A percentile compares a stretch with the other conserved stretches of the same genome.
Evolutionary conservation across 64 coral and sea anemone species (phyloP).

Genomic region (Porites lutea): DNA sequence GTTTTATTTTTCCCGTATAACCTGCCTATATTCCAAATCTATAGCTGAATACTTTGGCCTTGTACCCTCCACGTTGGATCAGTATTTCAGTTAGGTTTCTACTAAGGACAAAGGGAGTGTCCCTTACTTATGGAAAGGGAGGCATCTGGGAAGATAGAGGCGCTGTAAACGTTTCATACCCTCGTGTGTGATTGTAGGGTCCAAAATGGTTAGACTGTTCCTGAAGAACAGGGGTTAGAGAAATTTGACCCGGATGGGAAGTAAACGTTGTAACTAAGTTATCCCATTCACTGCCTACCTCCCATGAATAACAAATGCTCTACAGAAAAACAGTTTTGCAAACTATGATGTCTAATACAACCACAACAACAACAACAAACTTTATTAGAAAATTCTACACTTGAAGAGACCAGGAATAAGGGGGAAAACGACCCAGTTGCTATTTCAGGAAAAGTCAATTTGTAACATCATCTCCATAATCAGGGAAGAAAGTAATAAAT

Average conservation of each 20-base stretch:
- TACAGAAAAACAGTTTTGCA: constrained; percentile 54
- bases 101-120: constrained; percentile 67
- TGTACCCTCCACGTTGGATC: constrained; percentile 71
- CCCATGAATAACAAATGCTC: constrained; percentile 45
- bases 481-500: constrained; percentile 55
- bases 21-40: constrained; percentile 79
- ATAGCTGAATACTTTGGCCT: constrained; percentile 82
- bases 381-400: constrained; percentile 17
- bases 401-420: constrained; percentile 5
- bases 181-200: constrained; percentile 17
- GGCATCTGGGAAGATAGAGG: constrained; percentile 32
- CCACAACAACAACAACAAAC: constrained; percentile 27
- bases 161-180: constrained; percentile 55
- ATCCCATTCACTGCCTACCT: constrained; percentile 37
- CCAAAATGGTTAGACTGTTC: constrained; percentile 34
- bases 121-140: constrained; percentile 45
- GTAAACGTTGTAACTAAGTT: constrained; percentile 40
- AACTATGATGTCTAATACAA: constrained; percentile 54
- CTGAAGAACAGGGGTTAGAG: constrained; percentile 41
- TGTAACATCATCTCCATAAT: constrained; percentile 63
- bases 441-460: constrained; percentile 61
- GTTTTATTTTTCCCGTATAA: background rate
- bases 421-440: constrained; percentile 13
- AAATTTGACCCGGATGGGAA: constrained; percentile 37
- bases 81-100: constrained; percentile 75